These are phyloP conservation scores for Nycteola revayana DNA, from an alignment of 2,888 invertebrate species.

Conservation along the genomic window DNA sequence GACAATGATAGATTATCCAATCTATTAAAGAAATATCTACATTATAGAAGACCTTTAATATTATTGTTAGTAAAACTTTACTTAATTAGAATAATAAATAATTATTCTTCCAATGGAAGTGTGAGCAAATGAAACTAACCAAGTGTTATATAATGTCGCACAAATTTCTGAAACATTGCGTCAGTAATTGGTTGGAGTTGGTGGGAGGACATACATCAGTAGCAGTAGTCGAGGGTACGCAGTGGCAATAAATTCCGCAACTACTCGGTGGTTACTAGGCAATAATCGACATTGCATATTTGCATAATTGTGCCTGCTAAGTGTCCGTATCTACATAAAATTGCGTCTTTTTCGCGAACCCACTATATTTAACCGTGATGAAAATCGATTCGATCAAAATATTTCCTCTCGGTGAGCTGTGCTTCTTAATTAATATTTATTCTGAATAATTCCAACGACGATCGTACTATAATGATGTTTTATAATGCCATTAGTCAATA, in stretches of 20 bases:
- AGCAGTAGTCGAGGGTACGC: constrained; percentile 32
- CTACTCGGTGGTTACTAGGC: constrained; percentile 70
- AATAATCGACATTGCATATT: constrained; percentile 72
- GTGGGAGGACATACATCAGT: constrained; percentile 41
- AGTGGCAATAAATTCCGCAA: constrained; percentile 63
- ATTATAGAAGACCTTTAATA: no score
- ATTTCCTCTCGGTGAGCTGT: constrained; percentile 34
- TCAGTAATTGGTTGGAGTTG: constrained; percentile 44
- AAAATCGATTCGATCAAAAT: constrained; percentile 48
- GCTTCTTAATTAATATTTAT: constrained; percentile 45
- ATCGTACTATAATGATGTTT: constrained; percentile 32
- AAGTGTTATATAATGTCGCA: constrained; percentile 14
- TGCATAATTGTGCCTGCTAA: constrained; percentile 76
- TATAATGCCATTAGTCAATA: constrained; percentile 30
- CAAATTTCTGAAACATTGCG: constrained; percentile 23
- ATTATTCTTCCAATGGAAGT: no score
- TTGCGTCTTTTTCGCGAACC: constrained; percentile 69
- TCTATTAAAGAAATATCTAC: no score
- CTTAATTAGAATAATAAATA: no score
- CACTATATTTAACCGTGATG: constrained; percentile 63
- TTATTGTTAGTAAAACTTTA: no score
- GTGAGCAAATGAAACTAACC: no score
- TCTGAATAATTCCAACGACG: constrained; percentile 29
- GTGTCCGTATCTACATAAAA: constrained; percentile 77
- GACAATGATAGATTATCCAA: no score